Conservation (phyloP, 2,113 vertebrate species). For the Podarcis muralis region DNA sequence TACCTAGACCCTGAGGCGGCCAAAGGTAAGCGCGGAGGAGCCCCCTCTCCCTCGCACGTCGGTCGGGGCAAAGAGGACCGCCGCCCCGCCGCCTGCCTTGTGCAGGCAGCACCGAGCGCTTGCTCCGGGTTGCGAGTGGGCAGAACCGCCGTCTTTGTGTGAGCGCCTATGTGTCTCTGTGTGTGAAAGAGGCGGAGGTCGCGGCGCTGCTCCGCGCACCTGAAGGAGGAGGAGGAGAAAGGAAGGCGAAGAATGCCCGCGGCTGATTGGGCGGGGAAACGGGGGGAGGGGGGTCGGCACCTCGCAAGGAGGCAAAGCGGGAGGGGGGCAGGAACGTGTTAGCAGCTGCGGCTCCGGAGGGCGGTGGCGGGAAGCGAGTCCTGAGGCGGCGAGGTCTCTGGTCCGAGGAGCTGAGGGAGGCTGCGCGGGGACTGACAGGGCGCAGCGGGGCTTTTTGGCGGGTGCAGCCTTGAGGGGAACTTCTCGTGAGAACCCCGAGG, state of each 20-base stretch:
- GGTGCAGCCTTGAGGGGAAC: background rate
- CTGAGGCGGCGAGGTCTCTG: background rate
- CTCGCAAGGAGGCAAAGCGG: background rate
- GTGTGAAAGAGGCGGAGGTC: background rate
- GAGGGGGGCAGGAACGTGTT: background rate
- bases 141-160: background rate
- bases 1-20: constrained; percentile 60
- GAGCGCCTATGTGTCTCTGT: background rate
- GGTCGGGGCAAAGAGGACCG: background rate
- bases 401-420: background rate
- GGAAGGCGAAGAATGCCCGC: background rate
- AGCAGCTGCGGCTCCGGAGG: background rate
- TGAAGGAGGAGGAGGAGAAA: background rate
- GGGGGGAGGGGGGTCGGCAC: background rate
- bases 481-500: background rate
- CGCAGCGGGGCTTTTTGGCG: background rate
- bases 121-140: background rate
- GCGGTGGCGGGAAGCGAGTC: background rate
- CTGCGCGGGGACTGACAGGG: background rate
- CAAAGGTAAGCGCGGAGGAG: constrained; percentile 44
- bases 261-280: background rate
- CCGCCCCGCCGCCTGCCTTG: too few relatives aligned
- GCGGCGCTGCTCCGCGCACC: background rate
- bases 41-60: background rate
- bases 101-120: background rate